These are phyloP conservation scores for Himalopsyche japonica DNA, from an alignment of 2,888 invertebrate species.

Conservation along the genomic window DNA sequence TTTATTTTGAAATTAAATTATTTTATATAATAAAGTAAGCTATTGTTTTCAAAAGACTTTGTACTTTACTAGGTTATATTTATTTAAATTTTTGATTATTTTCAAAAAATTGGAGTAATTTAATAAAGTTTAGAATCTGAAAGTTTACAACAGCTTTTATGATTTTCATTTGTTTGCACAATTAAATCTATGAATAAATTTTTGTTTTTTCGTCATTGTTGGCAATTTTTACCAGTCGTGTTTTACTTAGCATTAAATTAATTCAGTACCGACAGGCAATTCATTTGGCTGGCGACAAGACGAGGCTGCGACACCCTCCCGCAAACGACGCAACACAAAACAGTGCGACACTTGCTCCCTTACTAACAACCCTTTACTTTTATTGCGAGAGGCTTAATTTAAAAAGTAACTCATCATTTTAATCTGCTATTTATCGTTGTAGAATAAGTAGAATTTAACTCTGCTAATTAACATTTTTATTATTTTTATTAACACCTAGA, in stretches of 20 bases:
- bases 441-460: neutral
- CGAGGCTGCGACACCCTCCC: constrained; percentile 21
- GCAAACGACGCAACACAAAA: neutral
- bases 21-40: too few relatives aligned
- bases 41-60: too few relatives aligned
- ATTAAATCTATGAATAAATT: neutral
- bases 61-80: too few relatives aligned
- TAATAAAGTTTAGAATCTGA: too few relatives aligned
- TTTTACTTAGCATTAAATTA: constrained; percentile 35
- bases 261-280: constrained; percentile 31
- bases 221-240: constrained; percentile 11
- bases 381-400: neutral
- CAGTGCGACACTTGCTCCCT: neutral
- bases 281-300: constrained; percentile 28
- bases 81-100: too few relatives aligned
- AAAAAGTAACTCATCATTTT: neutral
- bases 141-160: neutral
- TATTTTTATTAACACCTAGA: too few relatives aligned
- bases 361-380: neutral
- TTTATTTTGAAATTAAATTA: too few relatives aligned
- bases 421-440: neutral
- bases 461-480: neutral
- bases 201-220: neutral
- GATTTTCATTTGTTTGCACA: neutral
- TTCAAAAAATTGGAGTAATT: too few relatives aligned